Evolutionary conservation across 2,888 invertebrate species (phyloP).

Genomic region (Heliconius aoede): DNA sequence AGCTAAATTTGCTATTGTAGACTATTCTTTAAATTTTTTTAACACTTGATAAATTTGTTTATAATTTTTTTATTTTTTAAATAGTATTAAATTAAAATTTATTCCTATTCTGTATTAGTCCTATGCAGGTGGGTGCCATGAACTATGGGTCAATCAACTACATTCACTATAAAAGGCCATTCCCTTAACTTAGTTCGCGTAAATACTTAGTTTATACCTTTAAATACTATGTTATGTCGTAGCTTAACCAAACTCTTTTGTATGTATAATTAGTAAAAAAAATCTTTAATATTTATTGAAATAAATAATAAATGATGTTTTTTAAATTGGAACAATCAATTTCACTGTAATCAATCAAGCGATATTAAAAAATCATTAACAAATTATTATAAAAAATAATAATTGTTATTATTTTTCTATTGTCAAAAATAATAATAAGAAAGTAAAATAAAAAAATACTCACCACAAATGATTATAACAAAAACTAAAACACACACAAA

Average conservation of each 20-base stretch:
- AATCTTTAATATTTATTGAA: background rate
- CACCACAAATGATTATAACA: background rate
- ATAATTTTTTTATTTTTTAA: background rate
- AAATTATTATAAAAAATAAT: background rate
- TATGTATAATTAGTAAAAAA: background rate
- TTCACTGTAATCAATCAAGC: too few relatives aligned
- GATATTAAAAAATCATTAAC: too few relatives aligned
- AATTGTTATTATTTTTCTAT: background rate
- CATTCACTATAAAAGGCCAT: conserved; percentile 33
- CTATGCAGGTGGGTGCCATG: conserved; percentile 16
- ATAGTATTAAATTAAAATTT: background rate
- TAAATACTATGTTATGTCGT: background rate
- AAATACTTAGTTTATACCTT: conserved; percentile 8
- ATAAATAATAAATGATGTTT: too few relatives aligned
- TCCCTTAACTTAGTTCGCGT: background rate
- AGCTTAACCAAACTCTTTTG: background rate
- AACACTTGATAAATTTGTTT: too few relatives aligned
- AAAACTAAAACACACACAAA: conserved; percentile 3
- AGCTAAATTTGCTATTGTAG: background rate
- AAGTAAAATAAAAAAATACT: background rate
- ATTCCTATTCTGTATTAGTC: conserved; percentile 6
- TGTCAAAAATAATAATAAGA: background rate
- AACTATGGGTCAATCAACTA: conserved; percentile 37
- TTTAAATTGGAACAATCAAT: too few relatives aligned
- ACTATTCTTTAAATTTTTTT: background rate